Percentiles rank a stretch among this genome's conserved stretches.
Evolutionary conservation across 2,888 invertebrate genomes (phyloP).

Genomic region (Agonum fuliginosum): DNA sequence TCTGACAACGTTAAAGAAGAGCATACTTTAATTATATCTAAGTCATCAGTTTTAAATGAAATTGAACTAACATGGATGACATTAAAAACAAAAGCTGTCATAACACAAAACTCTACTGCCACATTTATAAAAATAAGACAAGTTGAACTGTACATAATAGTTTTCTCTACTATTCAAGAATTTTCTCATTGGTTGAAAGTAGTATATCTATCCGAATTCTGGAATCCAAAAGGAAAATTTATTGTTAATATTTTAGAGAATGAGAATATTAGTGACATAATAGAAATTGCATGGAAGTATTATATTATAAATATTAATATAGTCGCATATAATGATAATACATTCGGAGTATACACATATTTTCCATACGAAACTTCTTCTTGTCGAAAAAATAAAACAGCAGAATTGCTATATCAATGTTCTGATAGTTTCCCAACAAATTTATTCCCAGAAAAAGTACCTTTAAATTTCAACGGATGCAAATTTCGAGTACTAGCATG

Average conservation of each 20-base stretch:
- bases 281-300: slow-evolving; percentile 33
- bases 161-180: neutral
- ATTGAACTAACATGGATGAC: too few relatives aligned
- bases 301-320: slow-evolving; percentile 39
- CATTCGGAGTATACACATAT: slow-evolving; percentile 14
- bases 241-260: slow-evolving; percentile 2
- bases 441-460: slow-evolving; percentile 50
- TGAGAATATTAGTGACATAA: slow-evolving; percentile 5
- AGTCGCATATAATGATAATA: neutral
- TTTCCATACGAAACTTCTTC: slow-evolving; percentile 8
- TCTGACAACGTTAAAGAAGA: too few relatives aligned
- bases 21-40: too few relatives aligned
- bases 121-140: neutral
- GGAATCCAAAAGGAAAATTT: slow-evolving; percentile 50
- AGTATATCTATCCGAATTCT: neutral
- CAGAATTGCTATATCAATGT: slow-evolving; percentile 5
- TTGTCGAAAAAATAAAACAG: neutral
- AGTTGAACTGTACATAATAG: slow-evolving; percentile 5
- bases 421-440: neutral
- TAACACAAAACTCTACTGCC: too few relatives aligned
- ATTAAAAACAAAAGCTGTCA: too few relatives aligned
- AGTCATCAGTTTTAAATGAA: too few relatives aligned
- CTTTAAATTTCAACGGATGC: slow-evolving; percentile 61
- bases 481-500: slow-evolving; percentile 59
- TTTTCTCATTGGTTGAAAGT: slow-evolving; percentile 8